Percentiles rank a stretch among this genome's conserved stretches.
phyloP scores from a whole-genome alignment of 2,113 vertebrate species.

The Embiotoca jacksoni region DNA sequence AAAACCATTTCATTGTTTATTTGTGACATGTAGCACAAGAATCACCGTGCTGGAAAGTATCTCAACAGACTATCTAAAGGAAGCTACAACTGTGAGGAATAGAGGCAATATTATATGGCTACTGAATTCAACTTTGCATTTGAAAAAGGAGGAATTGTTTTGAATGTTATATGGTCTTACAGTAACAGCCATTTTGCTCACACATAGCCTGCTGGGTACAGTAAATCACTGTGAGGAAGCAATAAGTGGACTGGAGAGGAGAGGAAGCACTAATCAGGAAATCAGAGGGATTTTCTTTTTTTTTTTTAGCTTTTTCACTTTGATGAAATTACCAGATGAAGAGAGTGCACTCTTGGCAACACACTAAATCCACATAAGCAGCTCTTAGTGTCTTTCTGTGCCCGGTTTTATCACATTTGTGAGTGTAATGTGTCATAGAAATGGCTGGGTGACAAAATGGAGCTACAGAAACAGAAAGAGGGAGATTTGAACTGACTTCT shows the following conservation, averaged over 20 bases:
- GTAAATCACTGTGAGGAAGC: neutral
- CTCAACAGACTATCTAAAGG: too few relatives aligned
- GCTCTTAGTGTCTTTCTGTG: neutral
- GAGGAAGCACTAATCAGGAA: constrained; percentile 4
- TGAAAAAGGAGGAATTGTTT: too few relatives aligned
- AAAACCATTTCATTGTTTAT: too few relatives aligned
- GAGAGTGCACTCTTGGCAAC: constrained; percentile 18
- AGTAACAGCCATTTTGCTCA: neutral
- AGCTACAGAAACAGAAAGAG: constrained; percentile 3
- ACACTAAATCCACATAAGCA: constrained; percentile 13
- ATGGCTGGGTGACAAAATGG: neutral
- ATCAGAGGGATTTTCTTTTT: constrained; percentile 10
- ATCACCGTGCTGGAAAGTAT: too few relatives aligned
- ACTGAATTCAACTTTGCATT: too few relatives aligned
- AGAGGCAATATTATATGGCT: too few relatives aligned
- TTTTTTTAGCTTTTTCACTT: neutral
- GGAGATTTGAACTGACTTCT: neutral
- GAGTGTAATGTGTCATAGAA: neutral
- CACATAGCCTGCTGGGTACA: too few relatives aligned
- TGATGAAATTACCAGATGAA: constrained; percentile 22
- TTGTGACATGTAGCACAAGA: too few relatives aligned
- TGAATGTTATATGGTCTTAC: too few relatives aligned
- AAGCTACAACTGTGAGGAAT: too few relatives aligned
- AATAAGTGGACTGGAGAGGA: neutral
- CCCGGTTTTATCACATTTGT: neutral